Base-by-base conservation (phyloP, 2,113 vertebrate genomes). In the Ibidorhyncha struthersii region DNA sequence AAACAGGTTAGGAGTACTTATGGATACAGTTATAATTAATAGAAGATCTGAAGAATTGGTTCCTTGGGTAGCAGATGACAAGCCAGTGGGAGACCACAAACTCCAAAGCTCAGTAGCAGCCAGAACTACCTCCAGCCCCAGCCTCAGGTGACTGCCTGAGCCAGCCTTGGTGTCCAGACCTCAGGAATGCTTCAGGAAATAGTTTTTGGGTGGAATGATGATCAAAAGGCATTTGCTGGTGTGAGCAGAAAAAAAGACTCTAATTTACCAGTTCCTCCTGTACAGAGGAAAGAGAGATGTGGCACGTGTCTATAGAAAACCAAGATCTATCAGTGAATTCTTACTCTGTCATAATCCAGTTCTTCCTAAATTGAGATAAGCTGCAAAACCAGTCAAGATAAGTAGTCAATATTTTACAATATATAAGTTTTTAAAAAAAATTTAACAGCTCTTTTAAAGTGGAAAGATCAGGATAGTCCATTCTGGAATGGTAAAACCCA, bases 11-110 rank as follows among this genome's bases (percentile, higher is more conserved):
- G 50, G 17, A 50, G n/a, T 71, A 30, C 10, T 87, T 50, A 41
- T 26, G 30, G 36, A 10, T 53, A 19, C 14, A 40, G 12, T 20
- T n/a, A 26, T 0, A 43, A 63, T 2, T 0, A 43, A 63, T 2
- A 63, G 67, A 45, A 89, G 47, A 59, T 41, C 38, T 36, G 55
- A 85, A 50, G 20, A n/a, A 27, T 1, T 62, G 12, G 6, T n/a
- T 89, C 53, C 30, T 77, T 65, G 43, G 34, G 26, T 30, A 32
- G 47, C 5, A 32, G 61, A 34, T 29, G 47, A 69, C 47, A 50
- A 80, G 10, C 8, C 49, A 58, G 23, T 4, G 16, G 59, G 58
- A 86, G 40, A 49, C 9, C 32, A 45, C 3, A 8, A 36, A 13
- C 40, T 90, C 43, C 56, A 56, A 59, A 65, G 23, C 16, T 26